phyloP scores from a whole-genome alignment of 2,797 vertebrate genomes.

The Mormyrops boulengeri region DNA sequence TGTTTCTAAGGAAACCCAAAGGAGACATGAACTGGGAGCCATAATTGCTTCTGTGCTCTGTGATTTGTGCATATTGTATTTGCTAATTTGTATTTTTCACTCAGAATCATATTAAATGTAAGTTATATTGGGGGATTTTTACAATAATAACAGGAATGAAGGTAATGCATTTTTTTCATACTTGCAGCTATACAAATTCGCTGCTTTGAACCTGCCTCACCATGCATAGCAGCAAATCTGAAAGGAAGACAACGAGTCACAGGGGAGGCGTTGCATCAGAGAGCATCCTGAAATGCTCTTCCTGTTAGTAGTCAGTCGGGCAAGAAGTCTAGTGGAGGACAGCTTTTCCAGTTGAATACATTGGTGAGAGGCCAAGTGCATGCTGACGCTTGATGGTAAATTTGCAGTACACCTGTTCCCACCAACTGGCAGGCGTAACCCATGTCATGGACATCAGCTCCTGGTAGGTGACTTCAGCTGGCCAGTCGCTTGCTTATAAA shows the following conservation, averaged over 20 bases:
- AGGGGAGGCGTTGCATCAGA: slow-evolving; percentile 36
- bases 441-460: slow-evolving; percentile 67
- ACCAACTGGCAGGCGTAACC: slow-evolving; percentile 84
- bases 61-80: background rate
- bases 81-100: background rate
- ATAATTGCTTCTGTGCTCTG: background rate
- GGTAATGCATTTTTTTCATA: background rate
- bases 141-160: slow-evolving; percentile 28
- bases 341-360: slow-evolving; percentile 75
- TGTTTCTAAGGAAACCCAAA: background rate
- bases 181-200: background rate
- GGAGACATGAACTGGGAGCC: background rate
- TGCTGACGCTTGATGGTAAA: slow-evolving; percentile 77
- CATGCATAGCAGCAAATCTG: slow-evolving; percentile 41
- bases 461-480: slow-evolving; percentile 54
- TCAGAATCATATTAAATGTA: background rate
- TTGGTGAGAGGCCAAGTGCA: slow-evolving; percentile 82
- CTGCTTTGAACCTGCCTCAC: slow-evolving; percentile 43
- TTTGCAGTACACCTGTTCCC: slow-evolving; percentile 87
- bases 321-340: slow-evolving; percentile 59
- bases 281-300: slow-evolving; percentile 47
- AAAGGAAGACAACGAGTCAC: slow-evolving; percentile 32
- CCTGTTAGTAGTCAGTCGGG: slow-evolving; percentile 69
- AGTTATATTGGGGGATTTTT: background rate
- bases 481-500: slow-evolving; percentile 56